Percentiles rank a stretch among this genome's conserved stretches.
phyloP scores from a whole-genome alignment of 2,797 vertebrate genomes.

The Hoplostethus atlanticus region DNA sequence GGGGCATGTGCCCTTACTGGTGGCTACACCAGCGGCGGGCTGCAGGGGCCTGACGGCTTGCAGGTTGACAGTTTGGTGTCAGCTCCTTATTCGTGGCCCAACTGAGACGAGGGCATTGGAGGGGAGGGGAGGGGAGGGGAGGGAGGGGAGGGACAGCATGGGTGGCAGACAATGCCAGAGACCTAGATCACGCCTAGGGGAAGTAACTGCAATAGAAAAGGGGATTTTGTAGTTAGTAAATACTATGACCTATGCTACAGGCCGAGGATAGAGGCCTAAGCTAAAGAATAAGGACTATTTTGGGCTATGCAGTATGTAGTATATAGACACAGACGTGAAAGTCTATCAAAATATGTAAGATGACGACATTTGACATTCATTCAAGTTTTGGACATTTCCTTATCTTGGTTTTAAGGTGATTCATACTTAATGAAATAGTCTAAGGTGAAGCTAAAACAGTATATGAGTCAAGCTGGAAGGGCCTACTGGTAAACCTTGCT shows the following conservation, averaged over 20 bases:
- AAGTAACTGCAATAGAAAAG: slow-evolving; percentile 28
- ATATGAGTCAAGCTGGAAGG: not conserved
- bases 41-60: slow-evolving; percentile 76
- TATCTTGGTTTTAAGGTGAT: too few relatives aligned
- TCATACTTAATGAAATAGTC: too few relatives aligned
- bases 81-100: slow-evolving; percentile 80
- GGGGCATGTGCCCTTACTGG: slow-evolving; percentile 55
- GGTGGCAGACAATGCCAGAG: slow-evolving; percentile 53
- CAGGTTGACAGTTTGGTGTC: slow-evolving; percentile 88
- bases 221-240: slow-evolving; percentile 10
- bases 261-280: not conserved
- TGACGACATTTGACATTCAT: slow-evolving; percentile 30
- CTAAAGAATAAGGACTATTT: not conserved
- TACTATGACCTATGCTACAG: not conserved
- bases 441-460: too few relatives aligned
- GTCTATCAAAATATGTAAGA: slow-evolving; percentile 1
- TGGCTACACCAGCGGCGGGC: slow-evolving; percentile 63
- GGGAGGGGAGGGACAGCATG: slow-evolving; percentile 45
- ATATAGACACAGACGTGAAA: not conserved
- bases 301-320: not conserved
- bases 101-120: slow-evolving; percentile 64
- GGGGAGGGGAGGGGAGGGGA: slow-evolving; percentile 12
- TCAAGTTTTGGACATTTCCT: slow-evolving; percentile 10
- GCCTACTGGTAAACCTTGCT: not conserved
- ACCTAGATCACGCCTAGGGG: slow-evolving; percentile 49